These are phyloP conservation scores for Dicrostonyx torquatus DNA, from an alignment of 2,797 vertebrate genomes.

Conservation along the genomic window DNA sequence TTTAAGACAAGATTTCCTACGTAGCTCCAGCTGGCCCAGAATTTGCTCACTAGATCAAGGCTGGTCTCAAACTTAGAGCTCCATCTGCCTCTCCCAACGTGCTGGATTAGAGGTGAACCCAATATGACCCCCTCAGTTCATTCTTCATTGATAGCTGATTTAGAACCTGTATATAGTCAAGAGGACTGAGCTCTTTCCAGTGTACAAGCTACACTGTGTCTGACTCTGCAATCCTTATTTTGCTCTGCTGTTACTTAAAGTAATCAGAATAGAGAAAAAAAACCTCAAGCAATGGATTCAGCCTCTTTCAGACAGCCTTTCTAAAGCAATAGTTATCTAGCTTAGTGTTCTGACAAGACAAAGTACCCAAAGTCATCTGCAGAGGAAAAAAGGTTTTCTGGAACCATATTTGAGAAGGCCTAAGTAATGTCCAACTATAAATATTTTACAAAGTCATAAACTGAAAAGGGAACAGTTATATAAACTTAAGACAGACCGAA, in stretches of 20 bases:
- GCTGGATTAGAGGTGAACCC: not conserved
- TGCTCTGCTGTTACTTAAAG: conserved; percentile 41
- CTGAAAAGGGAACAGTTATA: conserved; percentile 63
- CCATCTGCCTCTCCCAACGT: not conserved
- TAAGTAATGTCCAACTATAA: conserved; percentile 67
- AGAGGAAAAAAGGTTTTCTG: conserved; percentile 32
- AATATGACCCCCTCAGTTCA: not conserved
- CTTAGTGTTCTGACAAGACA: conserved; percentile 56
- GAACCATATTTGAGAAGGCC: conserved; percentile 53
- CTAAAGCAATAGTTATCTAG: conserved; percentile 59
- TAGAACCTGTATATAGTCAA: conserved; percentile 21
- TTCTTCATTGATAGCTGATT: conserved; percentile 10
- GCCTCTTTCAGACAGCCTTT: conserved; percentile 21
- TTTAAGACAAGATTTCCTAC: not conserved
- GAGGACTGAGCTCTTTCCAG: conserved; percentile 6
- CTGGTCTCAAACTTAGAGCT: not conserved
- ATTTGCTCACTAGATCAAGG: not conserved
- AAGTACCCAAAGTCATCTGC: conserved; percentile 53
- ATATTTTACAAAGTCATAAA: conserved; percentile 62
- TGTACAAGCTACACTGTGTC: conserved; percentile 34
- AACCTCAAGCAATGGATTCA: not conserved
- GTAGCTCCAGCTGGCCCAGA: not conserved
- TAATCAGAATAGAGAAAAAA: not conserved
- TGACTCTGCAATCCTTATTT: conserved; percentile 61
- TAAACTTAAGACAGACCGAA: conserved; percentile 63